These are phyloP conservation scores for Syngnathus acus DNA, from an alignment of 2,797 vertebrate species.

Conservation along the genomic window DNA sequence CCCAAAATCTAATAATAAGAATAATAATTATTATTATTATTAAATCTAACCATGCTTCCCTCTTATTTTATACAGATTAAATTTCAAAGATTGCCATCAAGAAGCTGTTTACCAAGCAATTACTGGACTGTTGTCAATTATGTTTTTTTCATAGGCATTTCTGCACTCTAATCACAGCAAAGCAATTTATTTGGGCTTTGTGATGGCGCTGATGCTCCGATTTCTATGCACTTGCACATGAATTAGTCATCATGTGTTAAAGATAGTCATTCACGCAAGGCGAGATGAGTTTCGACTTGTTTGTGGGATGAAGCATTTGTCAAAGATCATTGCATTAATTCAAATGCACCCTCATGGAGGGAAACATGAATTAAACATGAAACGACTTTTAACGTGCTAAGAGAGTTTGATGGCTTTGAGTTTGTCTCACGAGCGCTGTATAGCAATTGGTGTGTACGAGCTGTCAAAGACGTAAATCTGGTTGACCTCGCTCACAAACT, in stretches of 20 bases:
- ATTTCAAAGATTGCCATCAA: not conserved
- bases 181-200: not conserved
- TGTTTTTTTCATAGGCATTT: not conserved
- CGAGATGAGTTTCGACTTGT: not conserved
- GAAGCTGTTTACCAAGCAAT: not conserved
- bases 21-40: no score
- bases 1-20: no score
- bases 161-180: not conserved
- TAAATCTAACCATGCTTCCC: not conserved
- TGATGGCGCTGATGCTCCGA: not conserved
- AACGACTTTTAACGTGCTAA: not conserved
- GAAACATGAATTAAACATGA: not conserved
- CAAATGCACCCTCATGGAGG: not conserved
- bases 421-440: not conserved
- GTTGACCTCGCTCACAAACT: not conserved
- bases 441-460: not conserved
- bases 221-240: not conserved
- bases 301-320: not conserved
- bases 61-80: constrained; percentile 2
- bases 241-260: not conserved
- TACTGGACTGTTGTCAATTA: not conserved
- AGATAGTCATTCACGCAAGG: not conserved
- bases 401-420: not conserved
- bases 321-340: not conserved
- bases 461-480: not conserved